Evolutionary conservation across 2,888 invertebrate genomes (phyloP), one percentile per base, ranked within the genome.

Genomic region (Disparrhopalites patrizii): DNA sequence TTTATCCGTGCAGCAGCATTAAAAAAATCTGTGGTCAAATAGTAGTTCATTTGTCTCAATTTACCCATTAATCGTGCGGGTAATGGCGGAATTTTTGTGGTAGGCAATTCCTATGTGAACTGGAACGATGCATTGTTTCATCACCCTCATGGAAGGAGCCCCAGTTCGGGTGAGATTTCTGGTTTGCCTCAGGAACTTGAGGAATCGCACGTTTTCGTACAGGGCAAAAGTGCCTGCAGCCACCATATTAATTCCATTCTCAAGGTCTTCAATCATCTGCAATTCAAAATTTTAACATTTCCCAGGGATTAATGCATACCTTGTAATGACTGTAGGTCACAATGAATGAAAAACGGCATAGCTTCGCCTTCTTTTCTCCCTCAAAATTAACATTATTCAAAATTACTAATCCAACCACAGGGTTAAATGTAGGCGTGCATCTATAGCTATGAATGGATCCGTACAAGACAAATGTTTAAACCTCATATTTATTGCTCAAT

Each of bases 151-250:
- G 8, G 73, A 69, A n/a, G 75, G 72, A 4, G 67, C 57, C 15
- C 75, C 75, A 25, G 50, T 10, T 30, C 67, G 69, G 1, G 69
- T 68, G n/a, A 74, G 51, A 62, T 75, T 74, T 43, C 73, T 36
- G 13, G 75, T 74, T 58, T 67, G 61, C 25, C 70, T 57, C 15
- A 69, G 68, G 64, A 74, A 75, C 54, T 72, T 71, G 1, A 92
- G 79, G 73, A 85, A 87, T 76, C 88, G 85, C 10, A 84, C 81
- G 77, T 89, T 92, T 75, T 91, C 91, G 72, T 90, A 93, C 75
- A 90, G 89, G 0, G 90, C 89, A 73, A 88, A 88, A 8, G 83
- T 80, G 1, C 91, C 91, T 71, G 83, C 82, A 0, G 86, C 85
- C 5, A 92, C 87, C 76, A 82, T 82, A 57, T 84, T 82, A 63